Evolutionary conservation across 2,888 invertebrate species (phyloP).

Genomic region (Cheilosia vernalis): DNA sequence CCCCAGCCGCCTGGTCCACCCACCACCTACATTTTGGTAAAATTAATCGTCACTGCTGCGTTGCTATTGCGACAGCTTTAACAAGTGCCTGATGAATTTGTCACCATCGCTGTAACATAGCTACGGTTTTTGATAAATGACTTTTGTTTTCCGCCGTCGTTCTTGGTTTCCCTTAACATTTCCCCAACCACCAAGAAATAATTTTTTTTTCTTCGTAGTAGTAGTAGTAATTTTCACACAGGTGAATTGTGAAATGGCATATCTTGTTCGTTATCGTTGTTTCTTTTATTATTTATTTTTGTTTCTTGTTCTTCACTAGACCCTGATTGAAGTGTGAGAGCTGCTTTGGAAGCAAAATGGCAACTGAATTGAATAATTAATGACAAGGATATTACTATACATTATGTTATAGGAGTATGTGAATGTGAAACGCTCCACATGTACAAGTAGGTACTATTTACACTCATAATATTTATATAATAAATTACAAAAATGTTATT

Average conservation of each 20-base stretch:
- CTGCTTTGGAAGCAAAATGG: conserved; percentile 67
- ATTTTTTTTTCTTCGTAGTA: not conserved
- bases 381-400: conserved; percentile 49
- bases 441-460: conserved; percentile 58
- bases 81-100: conserved; percentile 74
- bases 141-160: conserved; percentile 18
- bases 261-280: conserved; percentile 25
- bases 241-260: conserved; percentile 66
- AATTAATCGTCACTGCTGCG: conserved; percentile 68
- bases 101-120: conserved; percentile 66
- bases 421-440: conserved; percentile 48
- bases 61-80: conserved; percentile 63
- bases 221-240: conserved; percentile 39
- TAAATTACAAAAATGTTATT: conserved; percentile 59
- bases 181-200: conserved; percentile 1
- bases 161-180: conserved; percentile 21
- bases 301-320: conserved; percentile 15
- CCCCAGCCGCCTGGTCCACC: not conserved
- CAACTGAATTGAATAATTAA: conserved; percentile 71
- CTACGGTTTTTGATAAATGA: conserved; percentile 71
- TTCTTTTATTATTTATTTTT: not conserved
- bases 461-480: conserved; percentile 59
- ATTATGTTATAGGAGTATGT: conserved; percentile 46
- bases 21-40: conserved; percentile 17
- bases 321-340: conserved; percentile 44